Evolutionary conservation across 1,140 invertebrate species (phyloP).

Genomic region (Doryteuthis pealeii): DNA sequence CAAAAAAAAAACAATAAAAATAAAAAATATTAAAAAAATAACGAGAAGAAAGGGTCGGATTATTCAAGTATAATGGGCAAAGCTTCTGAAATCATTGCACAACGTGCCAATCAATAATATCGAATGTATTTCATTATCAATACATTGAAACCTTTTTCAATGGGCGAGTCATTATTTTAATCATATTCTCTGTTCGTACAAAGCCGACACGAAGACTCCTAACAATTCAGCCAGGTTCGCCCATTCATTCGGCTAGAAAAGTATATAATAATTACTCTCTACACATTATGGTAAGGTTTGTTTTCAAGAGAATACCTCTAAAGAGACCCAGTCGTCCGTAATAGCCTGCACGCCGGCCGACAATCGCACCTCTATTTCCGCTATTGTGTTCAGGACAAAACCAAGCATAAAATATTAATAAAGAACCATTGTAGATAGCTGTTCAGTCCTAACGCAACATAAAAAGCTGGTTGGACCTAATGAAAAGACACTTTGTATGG

Average conservation of each 20-base stretch:
- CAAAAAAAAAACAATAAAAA: no score
- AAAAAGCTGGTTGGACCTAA: conserved; percentile 10
- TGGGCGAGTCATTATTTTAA: conserved; percentile 12
- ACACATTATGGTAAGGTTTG: conserved; percentile 14
- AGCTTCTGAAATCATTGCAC: not conserved
- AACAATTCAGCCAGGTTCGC: not conserved
- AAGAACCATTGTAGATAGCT: conserved; percentile 7
- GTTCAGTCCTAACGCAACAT: conserved; percentile 15
- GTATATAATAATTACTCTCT: conserved; percentile 16
- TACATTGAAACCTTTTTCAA: conserved; percentile 3
- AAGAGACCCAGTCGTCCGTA: conserved; percentile 9
- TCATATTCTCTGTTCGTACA: conserved; percentile 4
- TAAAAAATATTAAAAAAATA: no score
- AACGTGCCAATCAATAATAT: conserved; percentile 2
- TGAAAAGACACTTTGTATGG: conserved; percentile 15
- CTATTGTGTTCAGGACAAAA: conserved; percentile 6
- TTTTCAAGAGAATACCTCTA: conserved; percentile 13
- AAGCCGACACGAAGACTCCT: not conserved
- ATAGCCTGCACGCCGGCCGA: not conserved
- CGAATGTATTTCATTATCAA: conserved; percentile 11
- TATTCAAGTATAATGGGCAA: conserved; percentile 11
- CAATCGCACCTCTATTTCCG: conserved; percentile 10
- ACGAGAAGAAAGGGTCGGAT: not conserved
- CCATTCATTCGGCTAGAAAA: not conserved
- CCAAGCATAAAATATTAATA: conserved; percentile 15